Base-by-base conservation (phyloP, 2,888 invertebrate species). In the Anarsia innoxiella region DNA sequence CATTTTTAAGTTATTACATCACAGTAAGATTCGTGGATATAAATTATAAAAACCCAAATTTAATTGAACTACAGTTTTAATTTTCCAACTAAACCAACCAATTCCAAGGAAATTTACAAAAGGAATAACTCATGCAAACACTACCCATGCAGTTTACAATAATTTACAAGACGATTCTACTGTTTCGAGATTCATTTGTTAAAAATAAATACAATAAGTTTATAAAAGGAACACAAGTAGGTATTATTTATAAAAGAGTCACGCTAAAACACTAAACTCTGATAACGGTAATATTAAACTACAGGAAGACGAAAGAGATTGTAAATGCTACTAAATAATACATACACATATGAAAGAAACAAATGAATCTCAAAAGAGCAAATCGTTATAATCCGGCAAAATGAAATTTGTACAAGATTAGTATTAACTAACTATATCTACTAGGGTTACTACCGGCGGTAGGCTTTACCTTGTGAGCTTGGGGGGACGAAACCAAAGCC, bases 401-500 rank as follows among this genome's bases (percentile, higher is more conserved):
- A 13, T 28, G n/a, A 19, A 12, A 19, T 37, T 37, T 41, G 40
- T 40, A 44, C 45, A 41, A 40, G 45, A 66, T 71, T 74, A 75
- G 71, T 73, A 41, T n/a, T n/a, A n/a, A n/a, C 72, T 73, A 78
- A 60, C 72, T 80, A 78, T 63, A 42, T 61, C 64, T 67, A 68
- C 70, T 75, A 70, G 60, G 48, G 51, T 56, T 59, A 53, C 62
- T 72, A 79, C 65, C 72, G 72, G 58, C 80, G 72, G 61, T 72
- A 76, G 46, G 53, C 36, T 63, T 88, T 89, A 90, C 90, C 89
- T 89, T 83, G 84, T 49, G 86, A 72, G 75, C 87, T 87, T 57
- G 93, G 93, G 45, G 93, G 93, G 43, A 94, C 93, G 72, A 94
- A 94, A 51, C 94, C 94, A 67, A 89, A 94, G 49, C 94, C 94